Percentiles rank a stretch among this genome's conserved stretches.
Conservation (phyloP, 2,888 invertebrate genomes). For the Plagodis dolabraria region DNA sequence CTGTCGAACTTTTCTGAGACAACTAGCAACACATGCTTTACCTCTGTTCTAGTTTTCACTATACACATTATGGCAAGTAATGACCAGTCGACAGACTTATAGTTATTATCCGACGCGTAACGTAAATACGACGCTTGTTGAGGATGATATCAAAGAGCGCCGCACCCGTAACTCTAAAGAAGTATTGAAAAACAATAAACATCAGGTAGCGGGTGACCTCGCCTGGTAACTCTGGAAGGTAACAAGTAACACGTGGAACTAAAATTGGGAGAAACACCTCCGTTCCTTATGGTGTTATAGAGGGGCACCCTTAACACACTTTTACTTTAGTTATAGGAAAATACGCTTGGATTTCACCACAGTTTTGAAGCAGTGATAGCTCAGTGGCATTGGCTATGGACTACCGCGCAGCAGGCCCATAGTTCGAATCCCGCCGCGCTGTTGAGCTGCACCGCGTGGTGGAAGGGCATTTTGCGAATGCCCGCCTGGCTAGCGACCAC, state of each 20-base stretch:
- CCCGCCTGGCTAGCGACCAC: too few species aligned
- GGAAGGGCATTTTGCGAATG: too few species aligned
- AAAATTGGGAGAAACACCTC: conserved; percentile 37
- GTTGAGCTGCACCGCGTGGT: too few species aligned
- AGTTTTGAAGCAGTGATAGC: too few species aligned
- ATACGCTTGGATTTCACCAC: too few species aligned
- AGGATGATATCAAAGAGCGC: conserved; percentile 71
- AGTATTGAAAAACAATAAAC: conserved; percentile 70
- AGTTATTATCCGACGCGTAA: conserved; percentile 68
- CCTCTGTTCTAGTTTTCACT: conserved; percentile 69
- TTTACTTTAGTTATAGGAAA: too few species aligned
- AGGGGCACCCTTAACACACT: too few species aligned
- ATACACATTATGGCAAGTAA: conserved; percentile 66
- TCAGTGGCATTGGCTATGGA: too few species aligned
- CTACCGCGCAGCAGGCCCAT: too few species aligned
- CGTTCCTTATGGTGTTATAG: neutral
- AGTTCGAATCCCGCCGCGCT: too few species aligned
- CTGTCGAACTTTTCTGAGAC: too few species aligned
- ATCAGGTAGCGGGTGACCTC: conserved; percentile 58
- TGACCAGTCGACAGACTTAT: conserved; percentile 71
- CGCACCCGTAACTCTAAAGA: conserved; percentile 61
- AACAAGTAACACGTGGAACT: conserved; percentile 43
- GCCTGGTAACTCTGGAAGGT: conserved; percentile 32
- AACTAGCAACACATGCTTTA: conserved; percentile 28
- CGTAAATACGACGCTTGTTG: conserved; percentile 70